Percentiles rank a stretch among this genome's conserved stretches.
Evolutionary conservation across 2,113 vertebrate genomes (phyloP).

Genomic region (Cynopterus brachyotis): DNA sequence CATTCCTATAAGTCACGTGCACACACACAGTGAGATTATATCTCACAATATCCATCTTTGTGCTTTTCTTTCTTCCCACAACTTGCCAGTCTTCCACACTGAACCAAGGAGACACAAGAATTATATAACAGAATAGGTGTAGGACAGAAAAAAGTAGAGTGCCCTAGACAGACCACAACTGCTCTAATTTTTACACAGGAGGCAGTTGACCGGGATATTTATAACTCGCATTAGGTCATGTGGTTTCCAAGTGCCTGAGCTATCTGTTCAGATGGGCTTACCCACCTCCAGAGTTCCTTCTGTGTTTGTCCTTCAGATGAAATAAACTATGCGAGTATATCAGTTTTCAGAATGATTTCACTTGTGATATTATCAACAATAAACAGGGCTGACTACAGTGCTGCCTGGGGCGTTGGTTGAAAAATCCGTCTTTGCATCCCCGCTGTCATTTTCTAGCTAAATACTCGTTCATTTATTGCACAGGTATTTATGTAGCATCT

Average conservation of each 20-base stretch:
- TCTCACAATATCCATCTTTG: neutral
- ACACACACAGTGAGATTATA: neutral
- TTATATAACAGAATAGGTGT: neutral
- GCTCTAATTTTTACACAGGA: neutral
- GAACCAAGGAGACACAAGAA: neutral
- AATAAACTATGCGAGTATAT: neutral
- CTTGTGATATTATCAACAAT: neutral
- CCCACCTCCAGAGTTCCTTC: neutral
- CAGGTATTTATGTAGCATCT: neutral
- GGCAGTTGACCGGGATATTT: neutral
- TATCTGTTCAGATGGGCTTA: neutral
- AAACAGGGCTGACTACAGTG: neutral
- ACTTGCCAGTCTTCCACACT: neutral
- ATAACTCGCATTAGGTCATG: neutral
- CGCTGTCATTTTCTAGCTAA: neutral
- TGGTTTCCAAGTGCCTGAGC: neutral
- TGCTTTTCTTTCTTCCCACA: neutral
- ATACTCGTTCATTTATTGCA: neutral
- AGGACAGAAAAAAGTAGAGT: neutral
- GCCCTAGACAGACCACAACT: neutral
- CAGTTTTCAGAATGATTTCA: neutral
- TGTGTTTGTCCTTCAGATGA: neutral
- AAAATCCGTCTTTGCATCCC: neutral
- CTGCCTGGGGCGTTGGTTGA: neutral
- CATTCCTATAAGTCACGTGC: neutral